Base-by-base conservation (phyloP, 2,888 invertebrate species). In the Ramazzottius varieornatus region DNA sequence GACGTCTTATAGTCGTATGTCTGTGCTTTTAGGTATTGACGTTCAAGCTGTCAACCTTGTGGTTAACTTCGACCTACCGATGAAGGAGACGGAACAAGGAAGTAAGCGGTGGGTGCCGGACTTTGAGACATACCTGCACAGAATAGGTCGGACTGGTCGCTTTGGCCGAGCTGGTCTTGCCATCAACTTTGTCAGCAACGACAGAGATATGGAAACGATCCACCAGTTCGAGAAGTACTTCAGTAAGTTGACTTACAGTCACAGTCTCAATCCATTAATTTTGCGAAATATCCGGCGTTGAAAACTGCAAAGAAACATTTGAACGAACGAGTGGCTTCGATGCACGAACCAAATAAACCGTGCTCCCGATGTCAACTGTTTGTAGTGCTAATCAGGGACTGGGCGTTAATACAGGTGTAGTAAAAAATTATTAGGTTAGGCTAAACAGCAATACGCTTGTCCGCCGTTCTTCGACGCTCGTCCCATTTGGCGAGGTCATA, bases 41-140 rank as follows among this genome's bases (percentile, higher is more conserved):
- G 88, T 96, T 1, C 91, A 93, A 73, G 89, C 91, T 81, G 96
- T 98, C 0, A 93, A 94, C 1, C 83, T 98, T 65, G 96, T 98
- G 24, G 90, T 98, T 0, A 99, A 99, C 78, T 99, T 92, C 78
- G 96, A 98, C 78, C 81, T 94, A 73, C 96, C 96, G 1, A 82
- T 90, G 74, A n/a, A n/a, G n/a, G n/a, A n/a, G n/a, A n/a, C n/a
- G n/a, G n/a, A 72, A 73, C 33, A 1, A 32, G 1, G 65, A 65
- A 29, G 66, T 67, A 33, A 66, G 65, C 64, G 69, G 13, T 73
- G 73, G 67, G 74, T 75, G 66, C 75, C 76, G 0, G 74, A 75
- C 67, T 75, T 70, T 67, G 76, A 76, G 68, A 76, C 76, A 1
- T 76, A 76, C 69, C 71, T 76, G 40, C 76, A 76, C 67, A 69